Conservation (phyloP, 2,888 invertebrate genomes). For the Microplitis manilae region DNA sequence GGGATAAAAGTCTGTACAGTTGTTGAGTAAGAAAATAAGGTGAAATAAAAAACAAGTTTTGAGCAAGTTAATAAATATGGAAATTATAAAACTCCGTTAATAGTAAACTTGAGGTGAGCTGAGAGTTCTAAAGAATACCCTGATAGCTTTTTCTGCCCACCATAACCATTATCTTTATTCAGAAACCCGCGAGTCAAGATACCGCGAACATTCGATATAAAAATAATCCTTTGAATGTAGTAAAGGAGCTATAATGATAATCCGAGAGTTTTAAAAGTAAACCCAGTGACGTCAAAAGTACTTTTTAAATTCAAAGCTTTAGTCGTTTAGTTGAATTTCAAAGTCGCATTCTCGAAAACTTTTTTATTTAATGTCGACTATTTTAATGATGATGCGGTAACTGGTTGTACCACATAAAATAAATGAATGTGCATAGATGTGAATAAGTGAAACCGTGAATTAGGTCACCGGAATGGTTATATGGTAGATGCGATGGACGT, state of each 20-base stretch:
- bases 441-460: conserved; percentile 2
- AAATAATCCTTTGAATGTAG: neutral
- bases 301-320: neutral
- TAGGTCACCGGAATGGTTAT: conserved; percentile 9
- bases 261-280: neutral
- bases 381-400: conserved; percentile 2
- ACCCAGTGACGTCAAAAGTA: neutral
- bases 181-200: neutral
- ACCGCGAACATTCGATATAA: neutral
- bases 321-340: too few species aligned
- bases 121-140: conserved; percentile 14
- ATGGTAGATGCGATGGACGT: neutral
- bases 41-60: conserved; percentile 31
- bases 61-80: conserved; percentile 60
- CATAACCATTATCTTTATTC: neutral
- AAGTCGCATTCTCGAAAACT: too few species aligned
- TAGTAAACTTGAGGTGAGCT: conserved; percentile 48
- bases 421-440: neutral
- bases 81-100: conserved; percentile 57
- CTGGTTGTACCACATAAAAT: neutral
- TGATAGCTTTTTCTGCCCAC: conserved; percentile 7
- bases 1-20: conserved; percentile 11
- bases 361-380: neutral
- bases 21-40: conserved; percentile 17
- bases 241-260: neutral